Percentiles rank a stretch among this genome's conserved stretches.
These are phyloP conservation scores for Oenanthe oenanthe DNA, from an alignment of 2,113 vertebrate genomes.

Conservation along the genomic window DNA sequence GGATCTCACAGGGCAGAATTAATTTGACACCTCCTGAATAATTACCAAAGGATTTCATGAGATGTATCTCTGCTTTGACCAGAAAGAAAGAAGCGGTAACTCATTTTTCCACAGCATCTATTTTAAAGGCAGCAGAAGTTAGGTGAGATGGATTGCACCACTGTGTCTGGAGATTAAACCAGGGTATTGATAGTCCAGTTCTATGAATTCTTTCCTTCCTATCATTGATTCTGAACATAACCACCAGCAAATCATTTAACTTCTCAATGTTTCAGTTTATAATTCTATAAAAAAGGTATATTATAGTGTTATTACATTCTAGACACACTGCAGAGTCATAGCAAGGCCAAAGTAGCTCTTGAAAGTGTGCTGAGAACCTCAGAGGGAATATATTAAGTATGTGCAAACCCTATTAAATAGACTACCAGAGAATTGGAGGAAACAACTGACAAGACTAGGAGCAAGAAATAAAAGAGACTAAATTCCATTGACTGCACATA, in stretches of 20 bases:
- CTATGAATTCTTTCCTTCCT: conserved; percentile 13
- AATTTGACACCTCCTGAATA: background rate
- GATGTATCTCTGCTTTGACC: background rate
- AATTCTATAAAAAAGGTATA: conserved; percentile 28
- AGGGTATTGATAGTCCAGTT: background rate
- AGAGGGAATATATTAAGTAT: conserved; percentile 55
- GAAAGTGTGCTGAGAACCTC: conserved; percentile 50
- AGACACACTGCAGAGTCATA: background rate
- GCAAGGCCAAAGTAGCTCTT: conserved; percentile 32
- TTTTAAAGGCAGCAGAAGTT: background rate
- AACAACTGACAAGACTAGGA: conserved; percentile 48
- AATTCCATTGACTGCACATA: conserved; percentile 52
- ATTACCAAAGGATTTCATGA: background rate
- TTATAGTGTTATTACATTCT: conserved; percentile 5
- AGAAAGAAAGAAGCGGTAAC: background rate
- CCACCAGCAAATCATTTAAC: conserved; percentile 48
- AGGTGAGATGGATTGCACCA: background rate
- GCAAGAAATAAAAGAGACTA: conserved; percentile 61
- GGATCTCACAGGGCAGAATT: background rate
- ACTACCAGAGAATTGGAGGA: conserved; percentile 37
- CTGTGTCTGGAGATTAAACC: background rate
- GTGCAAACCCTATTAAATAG: conserved; percentile 55
- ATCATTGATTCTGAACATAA: conserved; percentile 13
- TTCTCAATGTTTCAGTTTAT: conserved; percentile 40
- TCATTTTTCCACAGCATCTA: background rate